Evolutionary conservation across 2,797 vertebrate species (phyloP).

Genomic region (Siniperca obscura): DNA sequence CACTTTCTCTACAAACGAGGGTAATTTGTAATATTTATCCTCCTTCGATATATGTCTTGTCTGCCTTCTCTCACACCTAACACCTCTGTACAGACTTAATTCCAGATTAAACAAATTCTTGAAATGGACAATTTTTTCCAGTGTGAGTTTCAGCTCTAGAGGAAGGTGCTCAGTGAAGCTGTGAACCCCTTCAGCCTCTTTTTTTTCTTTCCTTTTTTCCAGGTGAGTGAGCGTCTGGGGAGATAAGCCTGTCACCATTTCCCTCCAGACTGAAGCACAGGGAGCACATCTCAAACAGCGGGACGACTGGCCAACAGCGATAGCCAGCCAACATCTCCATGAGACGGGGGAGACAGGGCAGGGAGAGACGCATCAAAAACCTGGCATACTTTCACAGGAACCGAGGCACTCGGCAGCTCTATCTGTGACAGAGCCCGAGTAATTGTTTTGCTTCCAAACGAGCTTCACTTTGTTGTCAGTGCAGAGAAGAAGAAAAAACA

Average conservation of each 20-base stretch:
- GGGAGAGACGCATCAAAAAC: slow-evolving; percentile 61
- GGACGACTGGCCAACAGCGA: slow-evolving; percentile 75
- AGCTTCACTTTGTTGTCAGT: slow-evolving; percentile 67
- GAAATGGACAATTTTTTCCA: slow-evolving; percentile 27
- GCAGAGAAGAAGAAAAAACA: slow-evolving; percentile 17
- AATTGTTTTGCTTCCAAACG: slow-evolving; percentile 70
- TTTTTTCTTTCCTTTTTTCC: slow-evolving; percentile 45
- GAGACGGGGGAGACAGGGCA: slow-evolving; percentile 40
- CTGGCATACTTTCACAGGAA: slow-evolving; percentile 71
- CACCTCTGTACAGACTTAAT: slow-evolving; percentile 26
- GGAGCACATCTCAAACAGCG: slow-evolving; percentile 74
- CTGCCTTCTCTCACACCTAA: slow-evolving; percentile 6
- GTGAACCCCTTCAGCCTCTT: slow-evolving; percentile 50
- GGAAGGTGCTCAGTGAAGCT: slow-evolving; percentile 50
- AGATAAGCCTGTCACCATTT: slow-evolving; percentile 77
- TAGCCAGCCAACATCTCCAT: slow-evolving; percentile 69
- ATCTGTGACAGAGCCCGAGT: slow-evolving; percentile 63
- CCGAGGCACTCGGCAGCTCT: slow-evolving; percentile 56
- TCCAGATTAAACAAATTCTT: slow-evolving; percentile 22
- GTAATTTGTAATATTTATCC: slow-evolving; percentile 17
- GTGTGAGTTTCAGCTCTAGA: slow-evolving; percentile 51
- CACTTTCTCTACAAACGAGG: background rate
- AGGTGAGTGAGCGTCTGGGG: slow-evolving; percentile 75
- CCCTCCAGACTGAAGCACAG: slow-evolving; percentile 66
- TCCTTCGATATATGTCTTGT: background rate